Evolutionary conservation across 2,797 vertebrate species (phyloP).

Genomic region (Neomorphus geoffroyi): DNA sequence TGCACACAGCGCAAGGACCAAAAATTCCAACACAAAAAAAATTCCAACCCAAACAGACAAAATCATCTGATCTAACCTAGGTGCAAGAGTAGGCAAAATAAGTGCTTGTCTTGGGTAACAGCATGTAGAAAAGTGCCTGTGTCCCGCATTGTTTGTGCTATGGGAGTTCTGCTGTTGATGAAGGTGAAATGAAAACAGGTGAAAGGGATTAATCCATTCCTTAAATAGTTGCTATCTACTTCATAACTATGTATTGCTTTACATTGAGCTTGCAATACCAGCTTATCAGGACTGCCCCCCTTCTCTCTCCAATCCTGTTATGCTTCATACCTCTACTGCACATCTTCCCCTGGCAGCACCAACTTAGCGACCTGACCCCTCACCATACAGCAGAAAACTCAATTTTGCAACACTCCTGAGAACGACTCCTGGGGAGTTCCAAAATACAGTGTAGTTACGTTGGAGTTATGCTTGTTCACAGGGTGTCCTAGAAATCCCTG

Average conservation of each 20-base stretch:
- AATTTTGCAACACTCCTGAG: not conserved
- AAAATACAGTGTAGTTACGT: not conserved
- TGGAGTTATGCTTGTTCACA: not conserved
- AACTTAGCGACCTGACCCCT: not conserved
- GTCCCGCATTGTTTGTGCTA: not conserved
- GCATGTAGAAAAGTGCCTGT: accelerated
- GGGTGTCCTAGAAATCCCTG: not conserved
- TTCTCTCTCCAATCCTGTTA: not conserved
- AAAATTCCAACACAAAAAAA: not conserved
- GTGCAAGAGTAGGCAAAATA: not conserved
- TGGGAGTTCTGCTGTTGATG: not conserved
- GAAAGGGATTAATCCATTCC: not conserved
- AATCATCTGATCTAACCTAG: not conserved
- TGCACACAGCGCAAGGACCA: not conserved
- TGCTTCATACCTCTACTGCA: not conserved
- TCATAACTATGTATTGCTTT: not conserved
- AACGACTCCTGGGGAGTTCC: not conserved
- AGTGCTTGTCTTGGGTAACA: not conserved
- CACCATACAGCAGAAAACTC: not conserved
- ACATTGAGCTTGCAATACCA: not conserved
- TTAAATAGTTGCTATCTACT: not conserved
- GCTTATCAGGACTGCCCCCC: not conserved
- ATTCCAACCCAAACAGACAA: not conserved
- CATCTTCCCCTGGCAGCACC: not conserved
- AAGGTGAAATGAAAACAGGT: not conserved